Percentiles rank a stretch among this genome's conserved stretches.
Evolutionary conservation across 2,888 invertebrate species (phyloP).

Genomic region (Idaea biselata): DNA sequence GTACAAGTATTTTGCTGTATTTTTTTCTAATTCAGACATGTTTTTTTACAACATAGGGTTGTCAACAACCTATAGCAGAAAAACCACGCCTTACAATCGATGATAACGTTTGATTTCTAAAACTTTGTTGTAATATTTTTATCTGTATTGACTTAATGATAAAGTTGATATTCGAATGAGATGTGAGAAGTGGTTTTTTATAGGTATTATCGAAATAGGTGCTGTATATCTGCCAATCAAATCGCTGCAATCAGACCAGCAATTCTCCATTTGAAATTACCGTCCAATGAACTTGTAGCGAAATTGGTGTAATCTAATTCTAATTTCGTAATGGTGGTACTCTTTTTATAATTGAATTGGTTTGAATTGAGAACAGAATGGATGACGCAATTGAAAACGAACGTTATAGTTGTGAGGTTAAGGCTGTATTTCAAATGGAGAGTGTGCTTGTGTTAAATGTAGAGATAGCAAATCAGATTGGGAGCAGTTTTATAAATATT

Average conservation of each 20-base stretch:
- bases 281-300: background rate
- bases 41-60: background rate
- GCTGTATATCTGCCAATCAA: background rate
- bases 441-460: background rate
- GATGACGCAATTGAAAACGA: background rate
- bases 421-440: background rate
- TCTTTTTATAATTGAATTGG: background rate
- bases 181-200: background rate
- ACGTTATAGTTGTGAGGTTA: background rate
- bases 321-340: background rate
- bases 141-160: background rate
- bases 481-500: background rate
- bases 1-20: background rate
- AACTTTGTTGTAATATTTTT: background rate
- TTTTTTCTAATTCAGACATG: background rate
- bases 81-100: background rate
- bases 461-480: background rate
- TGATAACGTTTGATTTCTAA: background rate
- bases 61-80: background rate
- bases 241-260: background rate
- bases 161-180: background rate
- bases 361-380: background rate
- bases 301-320: background rate
- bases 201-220: background rate
- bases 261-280: background rate